phyloP scores from a whole-genome alignment of 2,888 invertebrate genomes.

The Caenorhabditis angaria region DNA sequence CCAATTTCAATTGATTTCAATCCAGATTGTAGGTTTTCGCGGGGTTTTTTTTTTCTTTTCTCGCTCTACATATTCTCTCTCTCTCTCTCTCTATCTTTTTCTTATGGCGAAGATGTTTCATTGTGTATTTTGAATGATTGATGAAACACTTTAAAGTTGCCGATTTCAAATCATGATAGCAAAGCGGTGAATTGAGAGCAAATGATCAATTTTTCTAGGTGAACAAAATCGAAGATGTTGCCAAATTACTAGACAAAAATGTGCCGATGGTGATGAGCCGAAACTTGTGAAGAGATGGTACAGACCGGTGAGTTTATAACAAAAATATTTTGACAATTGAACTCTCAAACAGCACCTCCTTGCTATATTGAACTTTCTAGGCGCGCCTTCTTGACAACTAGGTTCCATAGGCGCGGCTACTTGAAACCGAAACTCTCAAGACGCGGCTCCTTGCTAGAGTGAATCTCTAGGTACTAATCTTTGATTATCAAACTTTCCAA shows the following conservation, averaged over 20 bases:
- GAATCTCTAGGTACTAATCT: too few species aligned
- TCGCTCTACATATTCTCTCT: too few species aligned
- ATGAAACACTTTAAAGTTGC: neutral
- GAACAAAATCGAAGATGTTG: conserved; percentile 52
- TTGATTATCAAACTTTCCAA: neutral
- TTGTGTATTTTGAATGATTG: neutral
- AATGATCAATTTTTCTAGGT: conserved; percentile 30
- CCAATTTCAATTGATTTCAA: conserved; percentile 19
- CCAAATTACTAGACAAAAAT: conserved; percentile 38
- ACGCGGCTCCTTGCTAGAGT: too few species aligned
- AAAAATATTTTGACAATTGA: too few species aligned
- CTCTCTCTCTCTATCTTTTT: too few species aligned
- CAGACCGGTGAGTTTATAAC: conserved; percentile 48
- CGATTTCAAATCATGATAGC: neutral
- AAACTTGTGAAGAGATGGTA: conserved; percentile 55
- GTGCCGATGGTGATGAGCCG: conserved; percentile 49
- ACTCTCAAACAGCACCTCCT: too few species aligned
- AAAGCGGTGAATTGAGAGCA: neutral
- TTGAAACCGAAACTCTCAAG: too few species aligned
- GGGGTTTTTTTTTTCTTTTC: neutral
- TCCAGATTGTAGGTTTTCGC: conserved; percentile 25
- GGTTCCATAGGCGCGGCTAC: too few species aligned
- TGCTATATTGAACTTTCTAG: too few species aligned
- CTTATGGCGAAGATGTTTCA: too few species aligned
- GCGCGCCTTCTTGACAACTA: too few species aligned